Base-by-base conservation (phyloP, 2,888 invertebrate genomes). In the Luperina testacea region DNA sequence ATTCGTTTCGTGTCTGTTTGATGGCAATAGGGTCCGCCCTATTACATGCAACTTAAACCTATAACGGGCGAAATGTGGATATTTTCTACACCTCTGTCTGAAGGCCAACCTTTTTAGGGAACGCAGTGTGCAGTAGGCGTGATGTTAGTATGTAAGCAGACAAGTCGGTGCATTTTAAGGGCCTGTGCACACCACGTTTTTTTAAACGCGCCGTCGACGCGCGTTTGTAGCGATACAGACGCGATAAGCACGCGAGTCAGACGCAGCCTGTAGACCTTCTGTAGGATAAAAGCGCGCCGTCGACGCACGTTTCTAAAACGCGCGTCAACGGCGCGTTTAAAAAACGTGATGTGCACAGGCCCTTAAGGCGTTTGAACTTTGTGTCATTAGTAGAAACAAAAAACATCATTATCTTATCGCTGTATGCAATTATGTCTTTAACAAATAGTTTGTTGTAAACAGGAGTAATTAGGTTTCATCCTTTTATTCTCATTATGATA, bases 391-490 rank as follows among this genome's bases (percentile, higher is more conserved):
- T 59, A 13, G 57, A 59, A 59, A n/a, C 5, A 74, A 78, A 83
- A 78, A 67, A 75, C 77, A 83, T 27, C 11, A 57, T 68, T 87
- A 87, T 84, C 84, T 89, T 80, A 87, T 81, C 80, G 38, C 27
- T 51, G 57, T 51, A 70, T 63, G 73, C 79, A 84, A 80, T 86
- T 78, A 86, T 72, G 81, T 72, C 38, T 84, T 76, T 48, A 75
- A 76, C 80, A 82, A 74, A 73, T 75, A 79, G 63, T 76, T 80
- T 57, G 53, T 75, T 51, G 70, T 82, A 65, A 67, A 78, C 51
- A 63, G 6, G 1, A 20, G 73, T 76, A 67, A 84, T 86, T 67
- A 80, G 82, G 59, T 73, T 68, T 1, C 27, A 76, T 75, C 8
- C 51, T 73, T 68, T 1, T n/a, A 76, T 75, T 6, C 51, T 67